Base-by-base conservation (phyloP, 1,140 invertebrate species). In the Scaptomyza hsui region DNA sequence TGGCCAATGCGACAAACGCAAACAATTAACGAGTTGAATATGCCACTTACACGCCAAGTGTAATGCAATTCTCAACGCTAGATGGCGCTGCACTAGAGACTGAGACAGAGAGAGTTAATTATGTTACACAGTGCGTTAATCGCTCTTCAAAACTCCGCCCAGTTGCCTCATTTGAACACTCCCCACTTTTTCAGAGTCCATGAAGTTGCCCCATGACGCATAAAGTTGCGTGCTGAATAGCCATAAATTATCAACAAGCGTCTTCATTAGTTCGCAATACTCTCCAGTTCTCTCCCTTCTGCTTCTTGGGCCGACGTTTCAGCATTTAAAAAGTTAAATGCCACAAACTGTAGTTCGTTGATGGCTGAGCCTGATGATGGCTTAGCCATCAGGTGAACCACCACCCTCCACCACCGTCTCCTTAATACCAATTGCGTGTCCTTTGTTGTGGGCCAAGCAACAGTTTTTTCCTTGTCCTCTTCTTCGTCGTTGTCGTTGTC, bases 241-340 rank as follows among this genome's bases (percentile, higher is more conserved):
- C 67, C 75, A 78, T 78, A 75, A 78, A 78, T 78, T 78, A 78
- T 72, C 55, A 72, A 74, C 64, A 75, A 78, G 75, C 75, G 75
- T 75, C 75, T 78, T 78, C 75, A 78, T 78, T 78, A 75, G 75
- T 75, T 78, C 68, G 51, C 73, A 45, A 75, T 59, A 51, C 41
- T 32, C 68, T 48, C 48, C 32, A 61, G 42, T n/a, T 37, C 32
- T n/a, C 61, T 29, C 35, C 55, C 57, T 41, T 49, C 47, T 10
- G 12, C 35, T n/a, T 1, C 13, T 13, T 41, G 9, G 10, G 44
- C 29, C 42, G n/a, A 24, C 47, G 47, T 41, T 35, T 70, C 53
- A 24, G 4, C 67, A 56, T 75, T 77, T 57, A 67, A 78, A 75
- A 78, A 75, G 75, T 75, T 75, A 78, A 72, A 72, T 75, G 61